Conservation (phyloP, 2,888 invertebrate species). For the Papilio gigon region DNA sequence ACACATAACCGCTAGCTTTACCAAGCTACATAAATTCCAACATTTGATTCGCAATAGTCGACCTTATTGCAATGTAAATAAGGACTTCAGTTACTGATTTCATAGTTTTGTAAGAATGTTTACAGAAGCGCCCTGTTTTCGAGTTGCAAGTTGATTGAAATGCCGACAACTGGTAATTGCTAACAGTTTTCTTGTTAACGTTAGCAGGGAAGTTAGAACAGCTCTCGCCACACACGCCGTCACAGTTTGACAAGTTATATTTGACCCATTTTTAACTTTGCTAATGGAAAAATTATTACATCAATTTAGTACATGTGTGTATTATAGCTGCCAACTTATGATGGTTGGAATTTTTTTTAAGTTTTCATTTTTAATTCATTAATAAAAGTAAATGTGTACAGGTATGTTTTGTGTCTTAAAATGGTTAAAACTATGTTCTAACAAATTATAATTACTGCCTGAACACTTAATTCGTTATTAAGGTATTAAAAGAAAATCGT, state of each 20-base stretch:
- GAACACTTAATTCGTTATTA: too few relatives aligned
- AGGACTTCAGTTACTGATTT: background rate
- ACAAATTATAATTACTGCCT: too few relatives aligned
- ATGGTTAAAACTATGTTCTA: too few relatives aligned
- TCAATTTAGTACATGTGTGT: background rate
- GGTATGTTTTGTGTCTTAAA: too few relatives aligned
- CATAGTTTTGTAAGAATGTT: constrained; percentile 48
- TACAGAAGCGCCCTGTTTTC: constrained; percentile 65
- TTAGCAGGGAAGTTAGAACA: constrained; percentile 40
- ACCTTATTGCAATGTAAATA: constrained; percentile 16
- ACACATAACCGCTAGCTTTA: constrained; percentile 51
- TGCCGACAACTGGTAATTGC: constrained; percentile 75
- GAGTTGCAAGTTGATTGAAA: constrained; percentile 77
- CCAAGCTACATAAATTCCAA: background rate
- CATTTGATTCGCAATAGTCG: background rate
- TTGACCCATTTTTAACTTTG: constrained; percentile 57
- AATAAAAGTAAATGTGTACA: too few relatives aligned
- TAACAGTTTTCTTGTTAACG: constrained; percentile 78
- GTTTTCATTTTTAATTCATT: too few relatives aligned
- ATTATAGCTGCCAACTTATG: background rate
- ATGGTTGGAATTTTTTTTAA: background rate
- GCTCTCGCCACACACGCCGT: constrained; percentile 20
- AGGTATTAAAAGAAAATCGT: too few relatives aligned
- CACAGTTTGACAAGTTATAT: constrained; percentile 41
- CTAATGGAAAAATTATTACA: constrained; percentile 50